Evolutionary conservation across 92 coral and sea anemone species (phyloP).

Genomic region (Pocillopora meandrina): DNA sequence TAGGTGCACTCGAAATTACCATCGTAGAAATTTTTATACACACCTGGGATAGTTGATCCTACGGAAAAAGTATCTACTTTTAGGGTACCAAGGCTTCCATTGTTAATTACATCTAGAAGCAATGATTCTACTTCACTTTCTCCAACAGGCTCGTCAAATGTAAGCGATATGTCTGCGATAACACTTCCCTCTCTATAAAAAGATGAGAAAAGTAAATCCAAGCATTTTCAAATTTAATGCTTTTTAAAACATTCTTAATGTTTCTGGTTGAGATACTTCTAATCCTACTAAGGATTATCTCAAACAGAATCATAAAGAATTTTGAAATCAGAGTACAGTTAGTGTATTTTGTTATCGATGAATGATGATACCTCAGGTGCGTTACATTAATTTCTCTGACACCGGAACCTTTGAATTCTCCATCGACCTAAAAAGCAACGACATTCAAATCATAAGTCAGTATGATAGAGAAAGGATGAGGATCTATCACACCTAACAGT

Average conservation of each 20-base stretch:
- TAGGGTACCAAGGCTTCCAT: slow-evolving; percentile 11
- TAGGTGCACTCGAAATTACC: too few species aligned
- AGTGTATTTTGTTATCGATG: background rate
- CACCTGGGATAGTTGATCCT: background rate
- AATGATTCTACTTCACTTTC: background rate
- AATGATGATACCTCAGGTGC: background rate
- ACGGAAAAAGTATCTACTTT: background rate
- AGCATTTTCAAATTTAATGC: background rate
- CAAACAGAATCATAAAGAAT: background rate
- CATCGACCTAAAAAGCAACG: background rate
- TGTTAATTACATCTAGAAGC: background rate
- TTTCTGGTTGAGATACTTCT: too few species aligned
- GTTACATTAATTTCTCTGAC: background rate
- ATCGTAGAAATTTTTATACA: background rate
- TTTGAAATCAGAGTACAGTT: too few species aligned
- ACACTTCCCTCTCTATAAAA: slow-evolving; percentile 23
- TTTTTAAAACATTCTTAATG: background rate
- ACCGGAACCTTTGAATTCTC: background rate
- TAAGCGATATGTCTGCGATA: slow-evolving; percentile 5
- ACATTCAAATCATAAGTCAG: background rate
- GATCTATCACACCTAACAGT: too few species aligned
- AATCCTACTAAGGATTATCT: background rate
- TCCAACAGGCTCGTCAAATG: background rate
- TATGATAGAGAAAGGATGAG: too few species aligned
- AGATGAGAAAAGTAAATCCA: background rate